Conservation (phyloP, 2,888 invertebrate species). For the Thyatira batis region DNA sequence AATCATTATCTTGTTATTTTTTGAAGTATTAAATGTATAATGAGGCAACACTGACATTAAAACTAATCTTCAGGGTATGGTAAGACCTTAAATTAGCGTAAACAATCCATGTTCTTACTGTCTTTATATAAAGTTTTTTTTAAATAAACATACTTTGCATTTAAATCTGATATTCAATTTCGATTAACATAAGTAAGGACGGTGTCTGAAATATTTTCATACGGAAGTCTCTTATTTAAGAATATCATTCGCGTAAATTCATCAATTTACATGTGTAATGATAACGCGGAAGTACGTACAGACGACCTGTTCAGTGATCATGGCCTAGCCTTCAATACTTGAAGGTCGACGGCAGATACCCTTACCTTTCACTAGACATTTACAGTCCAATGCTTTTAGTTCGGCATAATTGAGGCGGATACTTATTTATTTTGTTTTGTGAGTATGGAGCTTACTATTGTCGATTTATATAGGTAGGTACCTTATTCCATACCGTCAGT, state of each 20-base stretch:
- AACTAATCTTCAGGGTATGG: no score
- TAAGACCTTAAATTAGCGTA: no score
- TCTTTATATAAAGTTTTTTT: no score
- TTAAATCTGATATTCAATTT: no score
- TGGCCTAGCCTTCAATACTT: slow-evolving; percentile 5
- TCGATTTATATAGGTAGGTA: no score
- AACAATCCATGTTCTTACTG: no score
- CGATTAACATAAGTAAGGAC: no score
- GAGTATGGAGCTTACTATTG: not conserved
- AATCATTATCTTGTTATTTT: no score
- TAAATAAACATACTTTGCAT: no score
- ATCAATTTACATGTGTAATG: not conserved
- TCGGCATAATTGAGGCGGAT: not conserved
- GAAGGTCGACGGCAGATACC: slow-evolving; percentile 16
- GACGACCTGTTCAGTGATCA: slow-evolving; percentile 4
- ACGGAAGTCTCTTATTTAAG: not conserved
- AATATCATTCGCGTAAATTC: not conserved
- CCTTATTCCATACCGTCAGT: no score
- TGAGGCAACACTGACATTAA: no score
- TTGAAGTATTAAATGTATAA: no score
- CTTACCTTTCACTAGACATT: slow-evolving; percentile 37
- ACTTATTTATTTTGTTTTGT: not conserved
- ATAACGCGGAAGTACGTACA: slow-evolving; percentile 26
- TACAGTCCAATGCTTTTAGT: slow-evolving; percentile 1
- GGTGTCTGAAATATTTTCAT: not conserved